phyloP scores from a whole-genome alignment of 2,888 invertebrate species.

The Polydrusus tereticollis region DNA sequence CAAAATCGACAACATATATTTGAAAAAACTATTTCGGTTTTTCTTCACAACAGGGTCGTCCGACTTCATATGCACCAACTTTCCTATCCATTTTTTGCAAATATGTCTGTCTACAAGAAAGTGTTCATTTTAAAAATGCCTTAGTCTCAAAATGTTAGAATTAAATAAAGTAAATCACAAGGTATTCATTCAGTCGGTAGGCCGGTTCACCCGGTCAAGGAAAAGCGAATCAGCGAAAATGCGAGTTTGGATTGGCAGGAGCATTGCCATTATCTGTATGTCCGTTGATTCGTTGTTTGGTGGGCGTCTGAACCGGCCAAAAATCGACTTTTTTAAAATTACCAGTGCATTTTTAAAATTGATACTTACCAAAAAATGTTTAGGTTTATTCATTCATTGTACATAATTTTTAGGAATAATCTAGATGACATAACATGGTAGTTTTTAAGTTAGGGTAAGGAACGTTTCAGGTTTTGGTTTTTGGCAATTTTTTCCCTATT shows the following conservation, averaged over 20 bases:
- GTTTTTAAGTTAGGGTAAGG: background rate
- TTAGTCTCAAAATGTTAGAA: too few relatives aligned
- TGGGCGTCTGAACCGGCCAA: too few relatives aligned
- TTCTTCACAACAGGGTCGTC: slow-evolving; percentile 68
- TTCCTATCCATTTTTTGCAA: slow-evolving; percentile 67
- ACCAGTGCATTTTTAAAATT: background rate
- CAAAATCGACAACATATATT: slow-evolving; percentile 67
- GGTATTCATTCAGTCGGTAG: too few relatives aligned
- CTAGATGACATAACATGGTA: slow-evolving; percentile 3
- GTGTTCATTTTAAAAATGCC: slow-evolving; percentile 5
- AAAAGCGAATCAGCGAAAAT: too few relatives aligned
- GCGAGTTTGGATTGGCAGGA: too few relatives aligned
- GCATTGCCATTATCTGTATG: too few relatives aligned
- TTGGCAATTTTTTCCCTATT: slow-evolving; percentile 5
- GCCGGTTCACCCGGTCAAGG: too few relatives aligned
- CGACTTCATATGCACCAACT: slow-evolving; percentile 66
- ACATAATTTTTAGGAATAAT: slow-evolving; percentile 32
- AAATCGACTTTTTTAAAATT: background rate
- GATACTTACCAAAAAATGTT: background rate
- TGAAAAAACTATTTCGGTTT: slow-evolving; percentile 71
- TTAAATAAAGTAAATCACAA: too few relatives aligned
- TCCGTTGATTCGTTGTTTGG: too few relatives aligned
- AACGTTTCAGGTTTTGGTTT: slow-evolving; percentile 11
- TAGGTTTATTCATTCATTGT: slow-evolving; percentile 19
- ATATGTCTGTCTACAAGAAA: slow-evolving; percentile 64